These are phyloP conservation scores for Alouatta palliata DNA, from an alignment of 2,113 vertebrate genomes.

Conservation along the genomic window DNA sequence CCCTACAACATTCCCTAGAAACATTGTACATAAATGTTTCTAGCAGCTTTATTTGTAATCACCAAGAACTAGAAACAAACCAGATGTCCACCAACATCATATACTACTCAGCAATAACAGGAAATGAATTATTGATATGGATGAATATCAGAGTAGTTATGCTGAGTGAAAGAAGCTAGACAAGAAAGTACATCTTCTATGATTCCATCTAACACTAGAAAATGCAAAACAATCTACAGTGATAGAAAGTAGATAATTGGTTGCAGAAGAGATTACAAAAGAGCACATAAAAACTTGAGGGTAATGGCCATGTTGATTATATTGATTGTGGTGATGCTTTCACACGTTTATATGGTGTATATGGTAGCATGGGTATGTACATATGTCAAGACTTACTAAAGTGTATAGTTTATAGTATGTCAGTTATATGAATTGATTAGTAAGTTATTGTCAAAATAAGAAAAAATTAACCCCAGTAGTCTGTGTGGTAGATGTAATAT, in stretches of 20 bases:
- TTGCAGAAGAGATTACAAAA: conserved; percentile 1
- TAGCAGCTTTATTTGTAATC: conserved; percentile 30
- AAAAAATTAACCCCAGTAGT: not conserved
- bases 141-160: conserved; percentile 40
- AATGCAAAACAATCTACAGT: not conserved
- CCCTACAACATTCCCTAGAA: no score
- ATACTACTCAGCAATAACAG: not conserved
- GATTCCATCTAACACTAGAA: conserved; percentile 31
- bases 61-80: not conserved
- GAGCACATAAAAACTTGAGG: not conserved
- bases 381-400: conserved; percentile 8
- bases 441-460: conserved; percentile 51
- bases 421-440: not conserved
- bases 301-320: not conserved
- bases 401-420: not conserved
- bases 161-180: conserved; percentile 35
- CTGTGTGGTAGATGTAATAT: not conserved
- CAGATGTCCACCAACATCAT: not conserved
- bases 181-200: not conserved
- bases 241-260: conserved; percentile 19
- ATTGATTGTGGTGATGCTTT: conserved; percentile 36
- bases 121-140: not conserved
- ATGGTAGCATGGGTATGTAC: not conserved
- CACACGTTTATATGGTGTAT: not conserved
- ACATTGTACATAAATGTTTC: not conserved